Evolutionary conservation across 2,113 vertebrate species (phyloP).

Genomic region (Ptychochromis oligacanthus): DNA sequence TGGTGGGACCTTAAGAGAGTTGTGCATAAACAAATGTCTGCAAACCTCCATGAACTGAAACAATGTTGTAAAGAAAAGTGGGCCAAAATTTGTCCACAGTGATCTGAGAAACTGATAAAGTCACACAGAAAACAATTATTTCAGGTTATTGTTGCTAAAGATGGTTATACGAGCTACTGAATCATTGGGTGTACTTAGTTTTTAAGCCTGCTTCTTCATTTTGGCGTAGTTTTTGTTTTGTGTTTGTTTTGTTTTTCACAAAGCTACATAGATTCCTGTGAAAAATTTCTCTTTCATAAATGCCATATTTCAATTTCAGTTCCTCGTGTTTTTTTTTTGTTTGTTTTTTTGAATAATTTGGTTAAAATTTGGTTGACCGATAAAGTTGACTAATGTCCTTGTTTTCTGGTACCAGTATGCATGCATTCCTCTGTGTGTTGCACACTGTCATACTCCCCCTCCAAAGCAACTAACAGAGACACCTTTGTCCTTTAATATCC

Average conservation of each 20-base stretch:
- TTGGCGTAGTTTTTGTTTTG: no score
- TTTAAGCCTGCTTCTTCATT: no score
- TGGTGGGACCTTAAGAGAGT: background rate
- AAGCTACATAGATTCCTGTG: background rate
- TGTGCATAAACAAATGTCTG: background rate
- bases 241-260: no score
- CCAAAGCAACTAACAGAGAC: slow-evolving; percentile 42
- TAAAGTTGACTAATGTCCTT: background rate
- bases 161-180: background rate
- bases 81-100: background rate
- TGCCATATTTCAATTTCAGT: background rate
- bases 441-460: slow-evolving; percentile 9
- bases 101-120: background rate
- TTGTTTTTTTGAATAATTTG: background rate
- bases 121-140: background rate
- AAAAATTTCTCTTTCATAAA: background rate
- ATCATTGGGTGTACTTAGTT: background rate
- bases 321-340: background rate
- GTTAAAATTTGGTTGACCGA: background rate
- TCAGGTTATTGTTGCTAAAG: background rate
- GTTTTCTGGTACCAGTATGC: background rate
- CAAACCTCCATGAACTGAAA: background rate
- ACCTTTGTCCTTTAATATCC: slow-evolving; percentile 54
- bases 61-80: background rate
- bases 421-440: slow-evolving; percentile 1